These are phyloP conservation scores for Apeltes quadracus DNA, from an alignment of 2,113 vertebrate species.

Conservation along the genomic window DNA sequence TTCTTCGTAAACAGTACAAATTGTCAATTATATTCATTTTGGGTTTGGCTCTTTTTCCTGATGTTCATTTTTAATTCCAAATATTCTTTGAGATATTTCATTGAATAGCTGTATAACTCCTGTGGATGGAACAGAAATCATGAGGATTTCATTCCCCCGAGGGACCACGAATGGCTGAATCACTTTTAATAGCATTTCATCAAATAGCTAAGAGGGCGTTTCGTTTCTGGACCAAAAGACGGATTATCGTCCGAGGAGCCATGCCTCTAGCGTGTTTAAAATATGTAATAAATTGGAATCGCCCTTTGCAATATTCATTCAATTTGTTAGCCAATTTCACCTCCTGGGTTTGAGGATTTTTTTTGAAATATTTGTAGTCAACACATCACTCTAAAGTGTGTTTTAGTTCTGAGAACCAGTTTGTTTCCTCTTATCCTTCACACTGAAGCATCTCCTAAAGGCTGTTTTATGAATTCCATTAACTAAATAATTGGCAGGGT, in stretches of 20 bases:
- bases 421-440: neutral
- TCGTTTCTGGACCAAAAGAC: neutral
- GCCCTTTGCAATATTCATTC: neutral
- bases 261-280: neutral
- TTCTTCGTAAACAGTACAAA: too few relatives aligned
- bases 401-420: neutral
- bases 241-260: neutral
- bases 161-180: neutral
- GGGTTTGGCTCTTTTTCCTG: neutral
- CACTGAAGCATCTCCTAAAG: neutral
- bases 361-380: neutral
- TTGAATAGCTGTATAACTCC: neutral
- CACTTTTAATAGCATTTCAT: neutral
- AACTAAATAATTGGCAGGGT: neutral
- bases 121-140: neutral
- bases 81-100: neutral
- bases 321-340: neutral
- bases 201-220: neutral
- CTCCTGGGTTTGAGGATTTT: neutral
- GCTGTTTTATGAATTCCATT: neutral
- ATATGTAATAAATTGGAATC: neutral
- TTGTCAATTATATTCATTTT: too few relatives aligned
- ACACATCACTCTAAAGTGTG: neutral
- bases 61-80: neutral
- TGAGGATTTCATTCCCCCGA: neutral